These are phyloP conservation scores for Strigamia transsilvanica DNA, from an alignment of 2,888 invertebrate genomes.

Conservation along the genomic window DNA sequence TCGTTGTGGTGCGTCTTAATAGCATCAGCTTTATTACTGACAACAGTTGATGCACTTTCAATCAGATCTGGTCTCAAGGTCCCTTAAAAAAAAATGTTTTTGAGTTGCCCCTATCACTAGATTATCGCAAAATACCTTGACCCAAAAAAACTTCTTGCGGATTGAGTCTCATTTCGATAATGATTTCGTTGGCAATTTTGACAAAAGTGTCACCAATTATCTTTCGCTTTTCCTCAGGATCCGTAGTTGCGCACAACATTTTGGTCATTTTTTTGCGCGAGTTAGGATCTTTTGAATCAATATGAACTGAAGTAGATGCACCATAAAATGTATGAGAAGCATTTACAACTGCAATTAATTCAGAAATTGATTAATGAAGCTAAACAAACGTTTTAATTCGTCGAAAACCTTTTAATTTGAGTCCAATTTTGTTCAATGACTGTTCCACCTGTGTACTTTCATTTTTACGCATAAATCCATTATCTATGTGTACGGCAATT, in stretches of 20 bases:
- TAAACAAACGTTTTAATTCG: not conserved
- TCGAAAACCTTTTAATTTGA: slow-evolving; percentile 73
- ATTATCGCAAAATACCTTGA: slow-evolving; percentile 70
- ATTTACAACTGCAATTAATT: slow-evolving; percentile 65
- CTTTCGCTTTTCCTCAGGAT: slow-evolving; percentile 97
- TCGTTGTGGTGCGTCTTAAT: slow-evolving; percentile 99
- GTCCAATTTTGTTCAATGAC: slow-evolving; percentile 81
- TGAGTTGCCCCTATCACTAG: not conserved
- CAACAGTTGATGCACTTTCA: slow-evolving; percentile 91
- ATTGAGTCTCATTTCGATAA: slow-evolving; percentile 85
- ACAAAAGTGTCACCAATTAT: slow-evolving; percentile 99
- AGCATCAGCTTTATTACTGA: slow-evolving; percentile 85
- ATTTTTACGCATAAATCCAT: slow-evolving; percentile 97
- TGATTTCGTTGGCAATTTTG: slow-evolving; percentile 86
- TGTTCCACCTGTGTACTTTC: slow-evolving; percentile 90
- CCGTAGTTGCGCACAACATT: slow-evolving; percentile 82
- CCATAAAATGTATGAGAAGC: slow-evolving; percentile 69
- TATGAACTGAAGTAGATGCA: slow-evolving; percentile 82
- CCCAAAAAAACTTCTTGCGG: slow-evolving; percentile 92
- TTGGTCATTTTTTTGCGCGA: slow-evolving; percentile 75
- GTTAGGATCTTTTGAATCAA: slow-evolving; percentile 66
- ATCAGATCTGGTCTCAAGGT: slow-evolving; percentile 97
- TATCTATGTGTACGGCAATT: slow-evolving; percentile 96
- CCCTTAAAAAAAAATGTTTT: slow-evolving; percentile 64
- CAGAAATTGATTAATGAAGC: not conserved